Evolutionary conservation across 2,797 vertebrate species (phyloP).

Genomic region (Microctenopoma stevenorrisi): DNA sequence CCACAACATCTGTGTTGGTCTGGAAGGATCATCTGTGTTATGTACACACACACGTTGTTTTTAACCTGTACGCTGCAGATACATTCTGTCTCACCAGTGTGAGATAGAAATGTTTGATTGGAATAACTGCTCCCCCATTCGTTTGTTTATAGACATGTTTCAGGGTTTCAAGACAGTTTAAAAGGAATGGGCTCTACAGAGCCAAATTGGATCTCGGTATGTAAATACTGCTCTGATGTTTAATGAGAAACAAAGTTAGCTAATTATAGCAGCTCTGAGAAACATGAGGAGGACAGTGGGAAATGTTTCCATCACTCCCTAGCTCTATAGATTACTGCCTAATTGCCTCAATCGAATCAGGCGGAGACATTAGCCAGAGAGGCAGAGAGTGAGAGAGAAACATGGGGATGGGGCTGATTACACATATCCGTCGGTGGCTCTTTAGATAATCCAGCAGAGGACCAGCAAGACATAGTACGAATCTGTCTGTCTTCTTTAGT

Average conservation of each 20-base stretch:
- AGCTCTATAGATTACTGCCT: conserved; percentile 84
- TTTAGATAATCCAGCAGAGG: conserved; percentile 76
- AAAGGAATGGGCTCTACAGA: conserved; percentile 77
- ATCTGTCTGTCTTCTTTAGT: conserved; percentile 63
- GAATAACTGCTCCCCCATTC: conserved; percentile 59
- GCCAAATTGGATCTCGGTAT: conserved; percentile 85
- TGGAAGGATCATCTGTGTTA: conserved; percentile 40
- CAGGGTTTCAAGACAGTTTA: conserved; percentile 76
- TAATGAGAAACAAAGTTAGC: conserved; percentile 87
- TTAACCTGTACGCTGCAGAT: conserved; percentile 40
- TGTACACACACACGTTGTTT: conserved; percentile 43
- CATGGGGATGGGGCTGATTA: conserved; percentile 81
- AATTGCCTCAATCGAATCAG: conserved; percentile 85
- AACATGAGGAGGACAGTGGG: conserved; percentile 85
- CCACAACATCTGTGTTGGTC: conserved; percentile 22
- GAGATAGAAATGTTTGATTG: conserved; percentile 63
- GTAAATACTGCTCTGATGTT: conserved; percentile 88
- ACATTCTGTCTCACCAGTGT: conserved; percentile 40
- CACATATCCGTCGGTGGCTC: conserved; percentile 79
- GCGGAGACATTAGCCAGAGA: conserved; percentile 83
- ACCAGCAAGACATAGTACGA: conserved; percentile 68
- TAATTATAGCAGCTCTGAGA: conserved; percentile 88
- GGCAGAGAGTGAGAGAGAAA: conserved; percentile 79
- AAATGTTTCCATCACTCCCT: conserved; percentile 84
- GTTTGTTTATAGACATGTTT: conserved; percentile 75